Evolutionary conservation across 1,140 invertebrate genomes (phyloP), one percentile per base, ranked within the genome.

Genomic region (Sarcophaga bullata): DNA sequence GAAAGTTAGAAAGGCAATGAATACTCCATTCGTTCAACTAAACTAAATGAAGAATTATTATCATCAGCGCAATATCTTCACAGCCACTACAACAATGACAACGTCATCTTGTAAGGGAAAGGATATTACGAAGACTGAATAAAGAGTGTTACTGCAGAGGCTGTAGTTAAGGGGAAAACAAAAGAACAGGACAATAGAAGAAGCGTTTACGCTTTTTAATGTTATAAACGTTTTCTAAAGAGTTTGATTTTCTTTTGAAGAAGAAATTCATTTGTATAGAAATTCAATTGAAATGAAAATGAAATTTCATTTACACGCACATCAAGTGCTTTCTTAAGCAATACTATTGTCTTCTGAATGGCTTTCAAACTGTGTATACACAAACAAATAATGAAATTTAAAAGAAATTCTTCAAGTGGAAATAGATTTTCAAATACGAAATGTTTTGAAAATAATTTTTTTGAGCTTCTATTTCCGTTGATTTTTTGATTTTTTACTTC

Each of bases 1-100:
- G 75, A 78, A 78, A 78, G 48, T 52, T 78, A 78, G 75, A 78
- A 78, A 78, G 75, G 75, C 75, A 78, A 78, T 78, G 75, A 78
- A 80, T 25, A n/a, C 47, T 19, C 76, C 76, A n/a, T 8, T 49
- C 17, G 6, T 47, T 7, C 73, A 58, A 58, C 37, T 80, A 19
- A 58, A 58, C 37, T 80, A 19, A 80, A 62, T 47, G 13, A 48
- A 76, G 73, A 76, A 76, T 76, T 76, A 48, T 76, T 48, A 48
- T 47, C 17, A 37, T 37, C 25, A 37, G 25, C 25, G 25, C 25
- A 37, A 37, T 37, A 37, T 37, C 25, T 37, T 37, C 25, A 37
- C 25, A 37, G 4, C 25, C 25, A 4, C 25, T 37, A 37, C 25
- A 37, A 37, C 25, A 37, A 37, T 4, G 25, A 37, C 25, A 37